phyloP scores from a whole-genome alignment of 2,888 invertebrate species.

The Conops quadrifasciatus region DNA sequence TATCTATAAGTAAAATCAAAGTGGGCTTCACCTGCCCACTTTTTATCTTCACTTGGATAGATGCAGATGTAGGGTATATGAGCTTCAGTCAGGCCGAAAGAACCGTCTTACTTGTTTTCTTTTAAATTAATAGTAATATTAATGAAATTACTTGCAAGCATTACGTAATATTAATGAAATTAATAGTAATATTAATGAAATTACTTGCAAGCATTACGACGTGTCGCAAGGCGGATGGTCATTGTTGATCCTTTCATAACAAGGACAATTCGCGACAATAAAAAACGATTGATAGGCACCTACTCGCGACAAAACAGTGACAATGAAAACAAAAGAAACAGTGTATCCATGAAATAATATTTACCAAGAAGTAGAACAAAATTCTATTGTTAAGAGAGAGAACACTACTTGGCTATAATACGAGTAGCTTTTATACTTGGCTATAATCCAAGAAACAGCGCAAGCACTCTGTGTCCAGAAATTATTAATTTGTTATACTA shows the following conservation, averaged over 20 bases:
- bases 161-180: neutral
- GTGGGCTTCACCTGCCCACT: too few relatives aligned
- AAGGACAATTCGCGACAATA: too few relatives aligned
- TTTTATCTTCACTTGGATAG: too few relatives aligned
- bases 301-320: neutral
- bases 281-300: too few relatives aligned
- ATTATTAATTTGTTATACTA: too few relatives aligned
- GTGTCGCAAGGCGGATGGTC: neutral
- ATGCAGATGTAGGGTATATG: too few relatives aligned
- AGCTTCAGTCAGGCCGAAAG: too few relatives aligned
- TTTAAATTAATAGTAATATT: conserved; percentile 1
- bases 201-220: too few relatives aligned
- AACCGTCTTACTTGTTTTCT: too few relatives aligned
- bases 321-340: neutral
- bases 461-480: neutral
- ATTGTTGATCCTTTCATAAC: neutral
- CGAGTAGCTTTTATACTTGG: conserved; percentile 1
- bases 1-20: too few relatives aligned
- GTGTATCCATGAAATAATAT: neutral
- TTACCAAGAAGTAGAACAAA: conserved; percentile 10
- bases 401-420: too few relatives aligned
- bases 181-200: neutral
- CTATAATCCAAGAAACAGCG: neutral
- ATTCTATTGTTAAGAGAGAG: neutral
- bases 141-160: neutral